Evolutionary conservation across 2,797 vertebrate species (phyloP), one percentile per base, ranked within the genome.

Genomic region (Protosalanx chinensis): DNA sequence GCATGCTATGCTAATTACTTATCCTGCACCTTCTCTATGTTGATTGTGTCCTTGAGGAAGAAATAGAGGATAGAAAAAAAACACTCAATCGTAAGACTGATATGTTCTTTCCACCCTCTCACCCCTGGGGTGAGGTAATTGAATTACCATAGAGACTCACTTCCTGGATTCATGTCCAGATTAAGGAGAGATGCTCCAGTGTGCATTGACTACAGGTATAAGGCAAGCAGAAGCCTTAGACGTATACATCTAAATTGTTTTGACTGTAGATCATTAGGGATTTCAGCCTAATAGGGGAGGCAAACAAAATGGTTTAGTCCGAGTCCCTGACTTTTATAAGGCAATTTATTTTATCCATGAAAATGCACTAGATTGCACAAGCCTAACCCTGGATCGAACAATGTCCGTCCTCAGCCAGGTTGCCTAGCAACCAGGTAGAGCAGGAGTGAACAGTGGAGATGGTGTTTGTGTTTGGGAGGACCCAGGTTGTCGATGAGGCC

Each of bases 401-500:
- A 62, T 65, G 27, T 73, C 66, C 23, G 23, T 84, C 84, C 81
- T 75, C 64, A 49, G 68, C 62, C 35, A 20, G 63, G 82, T 76
- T 90, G 88, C 90, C 51, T 88, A 85, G 88, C 86, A 90, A 89
- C 88, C 85, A 88, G 83, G 84, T 84, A 75, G 70, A 2, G 5
- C 73, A 74, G 78, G 76, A 71, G 76, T 49, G 71, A 82, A 71
- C 49, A 70, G 72, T 56, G 4, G 18, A 0, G 51, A n/a, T 56
- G 51, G 16, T 56, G 51, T 46, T 5, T 1, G 41, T 46, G 41
- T 16, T n/a, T 16, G 5, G 51, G 51, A n/a, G 15, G 51, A 8
- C 51, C 5, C 51, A 53, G 51, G 18, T 56, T 16, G 18, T n/a
- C 41, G 51, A 56, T 56, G 51, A 16, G 15, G 16, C 3, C 18